Evolutionary conservation across 2,113 vertebrate genomes (phyloP).

Genomic region (Carollia perspicillata): DNA sequence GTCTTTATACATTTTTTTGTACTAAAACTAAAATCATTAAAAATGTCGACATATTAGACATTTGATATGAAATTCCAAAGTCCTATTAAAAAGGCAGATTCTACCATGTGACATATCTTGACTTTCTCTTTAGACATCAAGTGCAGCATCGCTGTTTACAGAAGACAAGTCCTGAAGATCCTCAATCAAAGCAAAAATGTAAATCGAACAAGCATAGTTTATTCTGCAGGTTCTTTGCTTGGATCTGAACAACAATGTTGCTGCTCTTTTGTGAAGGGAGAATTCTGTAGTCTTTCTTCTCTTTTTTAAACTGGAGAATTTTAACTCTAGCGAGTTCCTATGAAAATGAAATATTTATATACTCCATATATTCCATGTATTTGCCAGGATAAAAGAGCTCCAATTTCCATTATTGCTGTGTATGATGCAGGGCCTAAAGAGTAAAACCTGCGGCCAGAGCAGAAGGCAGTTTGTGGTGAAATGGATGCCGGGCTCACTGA

Average conservation of each 20-base stretch:
- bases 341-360: constrained; percentile 5
- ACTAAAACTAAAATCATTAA: constrained; percentile 24
- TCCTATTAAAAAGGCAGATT: background rate
- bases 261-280: background rate
- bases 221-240: background rate
- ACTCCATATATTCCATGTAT: background rate
- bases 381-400: background rate
- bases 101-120: background rate
- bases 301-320: background rate
- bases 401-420: background rate
- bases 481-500: background rate
- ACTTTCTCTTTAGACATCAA: background rate
- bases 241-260: background rate
- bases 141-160: background rate
- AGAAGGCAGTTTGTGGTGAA: background rate
- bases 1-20: background rate
- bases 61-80: background rate
- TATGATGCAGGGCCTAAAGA: background rate
- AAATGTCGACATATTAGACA: background rate
- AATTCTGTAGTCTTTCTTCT: background rate
- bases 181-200: background rate
- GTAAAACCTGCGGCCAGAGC: background rate
- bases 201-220: background rate
- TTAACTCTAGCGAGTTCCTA: background rate
- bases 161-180: background rate